Evolutionary conservation across 1,140 invertebrate species (phyloP).

Genomic region (Anthonomus grandis): DNA sequence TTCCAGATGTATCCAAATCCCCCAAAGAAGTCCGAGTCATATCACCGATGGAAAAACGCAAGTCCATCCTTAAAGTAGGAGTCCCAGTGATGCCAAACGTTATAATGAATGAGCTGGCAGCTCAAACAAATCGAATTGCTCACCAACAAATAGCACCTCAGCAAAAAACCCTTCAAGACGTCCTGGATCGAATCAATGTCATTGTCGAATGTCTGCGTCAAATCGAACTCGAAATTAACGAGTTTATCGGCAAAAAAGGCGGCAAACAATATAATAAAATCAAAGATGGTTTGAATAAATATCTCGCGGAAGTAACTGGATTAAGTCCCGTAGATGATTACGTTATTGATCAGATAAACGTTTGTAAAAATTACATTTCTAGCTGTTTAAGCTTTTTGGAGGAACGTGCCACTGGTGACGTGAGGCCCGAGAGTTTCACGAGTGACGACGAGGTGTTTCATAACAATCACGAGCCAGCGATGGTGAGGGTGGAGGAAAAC

Average conservation of each 20-base stretch:
- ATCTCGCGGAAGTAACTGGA: slow-evolving; percentile 6
- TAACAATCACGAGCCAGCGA: slow-evolving; percentile 17
- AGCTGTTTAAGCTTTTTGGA: slow-evolving; percentile 37
- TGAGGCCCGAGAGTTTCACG: slow-evolving; percentile 1
- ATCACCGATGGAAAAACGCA: slow-evolving; percentile 29
- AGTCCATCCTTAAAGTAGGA: slow-evolving; percentile 35
- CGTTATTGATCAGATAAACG: slow-evolving; percentile 21
- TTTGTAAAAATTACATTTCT: slow-evolving; percentile 29
- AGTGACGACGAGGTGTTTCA: slow-evolving; percentile 29
- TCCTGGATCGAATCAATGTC: slow-evolving; percentile 20
- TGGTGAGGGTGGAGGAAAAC: slow-evolving; percentile 11
- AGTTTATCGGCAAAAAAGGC: slow-evolving; percentile 33
- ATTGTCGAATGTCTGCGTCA: slow-evolving; percentile 26
- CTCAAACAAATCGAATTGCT: slow-evolving; percentile 17
- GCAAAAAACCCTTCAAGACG: slow-evolving; percentile 2
- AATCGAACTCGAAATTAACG: slow-evolving; percentile 31
- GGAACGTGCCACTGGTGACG: slow-evolving; percentile 23
- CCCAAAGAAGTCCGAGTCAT: slow-evolving; percentile 14
- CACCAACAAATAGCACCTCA: neutral
- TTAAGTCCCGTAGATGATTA: slow-evolving; percentile 24
- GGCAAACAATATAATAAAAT: slow-evolving; percentile 27
- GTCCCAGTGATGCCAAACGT: slow-evolving; percentile 36
- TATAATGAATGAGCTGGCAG: slow-evolving; percentile 25
- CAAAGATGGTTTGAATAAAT: slow-evolving; percentile 12
- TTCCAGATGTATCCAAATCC: no score